Evolutionary conservation across 2,888 invertebrate genomes (phyloP).

Genomic region (Drosophila suboccidentalis): DNA sequence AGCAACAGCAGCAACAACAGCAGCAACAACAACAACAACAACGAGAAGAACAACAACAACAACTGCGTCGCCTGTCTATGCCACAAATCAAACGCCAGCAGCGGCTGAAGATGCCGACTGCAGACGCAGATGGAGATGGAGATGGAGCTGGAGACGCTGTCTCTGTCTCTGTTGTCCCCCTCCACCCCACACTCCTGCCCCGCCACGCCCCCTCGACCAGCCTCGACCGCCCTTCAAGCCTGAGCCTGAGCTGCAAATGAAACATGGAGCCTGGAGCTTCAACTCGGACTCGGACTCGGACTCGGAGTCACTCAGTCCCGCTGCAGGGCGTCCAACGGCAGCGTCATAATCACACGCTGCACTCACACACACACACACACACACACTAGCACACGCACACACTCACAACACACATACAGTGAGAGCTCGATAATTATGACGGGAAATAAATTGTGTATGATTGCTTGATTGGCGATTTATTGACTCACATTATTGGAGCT

Average conservation of each 20-base stretch:
- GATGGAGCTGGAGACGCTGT: not conserved
- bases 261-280: constrained; percentile 26
- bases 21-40: constrained; percentile 13
- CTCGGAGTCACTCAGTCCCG: constrained; percentile 55
- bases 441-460: constrained; percentile 85
- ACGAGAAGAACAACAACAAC: not conserved
- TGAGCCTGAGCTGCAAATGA: constrained; percentile 41
- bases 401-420: constrained; percentile 25
- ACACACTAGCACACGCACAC: constrained; percentile 8
- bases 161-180: constrained; percentile 27
- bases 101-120: constrained; percentile 48
- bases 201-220: not conserved
- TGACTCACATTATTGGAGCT: constrained; percentile 81
- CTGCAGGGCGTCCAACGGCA: constrained; percentile 78
- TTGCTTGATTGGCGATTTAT: constrained; percentile 84
- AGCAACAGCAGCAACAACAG: constrained; percentile 1
- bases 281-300: constrained; percentile 15
- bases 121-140: not conserved
- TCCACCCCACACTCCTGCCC: not conserved
- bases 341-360: constrained; percentile 81
- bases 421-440: constrained; percentile 82
- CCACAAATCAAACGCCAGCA: constrained; percentile 77
- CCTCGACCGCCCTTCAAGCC: not conserved
- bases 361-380: constrained; percentile 28
- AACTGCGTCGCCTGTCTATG: constrained; percentile 64